A percentile compares a stretch with the other conserved stretches of the same genome.
These are phyloP conservation scores for Onychostruthus taczanowskii DNA, from an alignment of 2,113 vertebrate species.

Conservation along the genomic window DNA sequence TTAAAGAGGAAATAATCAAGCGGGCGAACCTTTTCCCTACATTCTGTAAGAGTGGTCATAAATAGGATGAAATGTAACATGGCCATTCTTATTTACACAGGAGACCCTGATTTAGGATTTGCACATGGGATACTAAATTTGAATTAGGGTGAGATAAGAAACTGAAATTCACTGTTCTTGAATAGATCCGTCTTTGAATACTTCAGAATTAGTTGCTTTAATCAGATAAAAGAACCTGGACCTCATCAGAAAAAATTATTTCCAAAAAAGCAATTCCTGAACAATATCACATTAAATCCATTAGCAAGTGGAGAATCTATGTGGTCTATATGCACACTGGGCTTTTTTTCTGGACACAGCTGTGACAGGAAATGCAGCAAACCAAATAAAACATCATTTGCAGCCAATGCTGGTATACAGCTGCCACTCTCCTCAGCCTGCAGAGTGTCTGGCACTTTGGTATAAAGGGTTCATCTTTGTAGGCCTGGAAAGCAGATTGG, in stretches of 20 bases:
- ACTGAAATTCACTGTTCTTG: not conserved
- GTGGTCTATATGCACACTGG: rapidly evolving
- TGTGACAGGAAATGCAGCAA: not conserved
- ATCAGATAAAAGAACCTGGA: not conserved
- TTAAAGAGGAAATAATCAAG: not conserved
- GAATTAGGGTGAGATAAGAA: not conserved
- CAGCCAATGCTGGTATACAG: not conserved
- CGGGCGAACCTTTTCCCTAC: not conserved
- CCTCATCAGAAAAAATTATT: not conserved
- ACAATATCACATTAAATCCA: not conserved
- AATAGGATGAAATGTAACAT: not conserved
- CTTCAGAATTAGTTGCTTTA: not conserved
- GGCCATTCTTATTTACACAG: not conserved
- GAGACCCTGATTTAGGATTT: not conserved
- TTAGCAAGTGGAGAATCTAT: not conserved
- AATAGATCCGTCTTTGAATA: not conserved
- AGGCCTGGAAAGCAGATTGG: not conserved
- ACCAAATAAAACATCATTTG: not conserved
- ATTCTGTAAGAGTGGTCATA: not conserved
- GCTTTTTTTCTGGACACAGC: not conserved
- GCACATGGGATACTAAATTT: not conserved
- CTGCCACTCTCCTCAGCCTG: not conserved
- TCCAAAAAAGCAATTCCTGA: not conserved
- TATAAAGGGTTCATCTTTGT: not conserved
- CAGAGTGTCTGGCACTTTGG: not conserved